Percentiles rank a stretch among this genome's conserved stretches.
Conservation (phyloP, 2,797 vertebrate species). For the Astyanax mexicanus region DNA sequence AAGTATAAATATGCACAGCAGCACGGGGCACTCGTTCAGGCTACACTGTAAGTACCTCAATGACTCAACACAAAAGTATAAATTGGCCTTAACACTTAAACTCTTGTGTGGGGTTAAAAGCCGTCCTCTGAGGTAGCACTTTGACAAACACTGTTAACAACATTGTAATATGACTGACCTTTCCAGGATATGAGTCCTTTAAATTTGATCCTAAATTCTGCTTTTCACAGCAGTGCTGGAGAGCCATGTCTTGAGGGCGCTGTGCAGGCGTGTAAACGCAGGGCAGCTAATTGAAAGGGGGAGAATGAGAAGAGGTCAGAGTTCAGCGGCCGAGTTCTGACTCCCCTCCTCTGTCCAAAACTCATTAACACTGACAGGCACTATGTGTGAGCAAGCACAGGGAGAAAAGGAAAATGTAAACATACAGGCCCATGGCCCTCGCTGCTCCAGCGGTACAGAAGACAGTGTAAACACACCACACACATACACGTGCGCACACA, state of each 20-base stretch:
- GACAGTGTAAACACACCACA: slow-evolving; percentile 44
- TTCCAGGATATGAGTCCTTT: too few relatives aligned
- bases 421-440: slow-evolving; percentile 42
- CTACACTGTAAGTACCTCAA: too few relatives aligned
- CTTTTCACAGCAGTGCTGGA: background rate
- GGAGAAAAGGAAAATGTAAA: slow-evolving; percentile 57
- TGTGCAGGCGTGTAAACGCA: slow-evolving; percentile 22
- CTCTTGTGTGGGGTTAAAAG: too few relatives aligned
- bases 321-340: slow-evolving; percentile 52
- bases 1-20: too few relatives aligned
- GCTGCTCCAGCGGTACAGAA: slow-evolving; percentile 17
- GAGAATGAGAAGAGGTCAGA: slow-evolving; percentile 32
- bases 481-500: background rate
- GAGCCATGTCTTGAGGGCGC: slow-evolving; percentile 9
- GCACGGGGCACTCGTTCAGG: too few relatives aligned
- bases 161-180: background rate
- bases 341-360: slow-evolving; percentile 48
- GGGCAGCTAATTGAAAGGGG: slow-evolving; percentile 38
- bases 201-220: background rate
- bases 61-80: too few relatives aligned
- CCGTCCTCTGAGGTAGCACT: too few relatives aligned
- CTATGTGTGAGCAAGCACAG: slow-evolving; percentile 58
- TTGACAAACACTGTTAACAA: too few relatives aligned
- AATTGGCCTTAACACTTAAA: too few relatives aligned
- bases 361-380: slow-evolving; percentile 52